phyloP scores from a whole-genome alignment of 2,113 vertebrate genomes.

The Datnioides undecimradiatus region DNA sequence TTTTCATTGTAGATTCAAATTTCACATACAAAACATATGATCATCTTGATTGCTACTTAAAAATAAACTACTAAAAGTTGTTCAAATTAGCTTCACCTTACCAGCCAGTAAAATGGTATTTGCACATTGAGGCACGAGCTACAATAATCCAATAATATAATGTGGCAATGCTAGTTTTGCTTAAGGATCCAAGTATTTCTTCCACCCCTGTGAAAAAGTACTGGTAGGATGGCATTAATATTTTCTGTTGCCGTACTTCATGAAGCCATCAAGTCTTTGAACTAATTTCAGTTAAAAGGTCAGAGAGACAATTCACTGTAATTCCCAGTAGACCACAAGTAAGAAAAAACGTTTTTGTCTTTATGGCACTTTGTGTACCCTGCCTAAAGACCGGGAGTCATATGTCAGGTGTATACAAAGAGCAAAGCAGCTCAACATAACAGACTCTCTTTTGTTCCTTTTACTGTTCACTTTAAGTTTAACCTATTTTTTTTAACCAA shows the following conservation, averaged over 20 bases:
- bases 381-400: conserved; percentile 69
- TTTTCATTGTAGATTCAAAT: not conserved
- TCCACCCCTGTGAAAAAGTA: not conserved
- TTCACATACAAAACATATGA: not conserved
- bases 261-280: conserved; percentile 11
- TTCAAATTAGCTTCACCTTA: not conserved
- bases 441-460: conserved; percentile 39
- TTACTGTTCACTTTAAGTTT: conserved; percentile 31
- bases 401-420: conserved; percentile 74
- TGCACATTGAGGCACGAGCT: too few relatives aligned
- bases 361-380: conserved; percentile 49
- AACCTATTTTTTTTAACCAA: conserved; percentile 24
- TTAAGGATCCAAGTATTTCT: not conserved
- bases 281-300: conserved; percentile 44
- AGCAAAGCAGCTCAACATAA: conserved; percentile 54
- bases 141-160: too few relatives aligned
- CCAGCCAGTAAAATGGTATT: not conserved
- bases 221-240: not conserved
- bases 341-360: conserved; percentile 54
- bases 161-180: conserved; percentile 2
- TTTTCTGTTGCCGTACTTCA: not conserved
- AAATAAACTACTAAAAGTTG: not conserved
- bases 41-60: not conserved
- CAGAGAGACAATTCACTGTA: conserved; percentile 45
- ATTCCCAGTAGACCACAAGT: conserved; percentile 47